phyloP scores from a whole-genome alignment of 2,888 invertebrate genomes.

The Steromphala cineraria region DNA sequence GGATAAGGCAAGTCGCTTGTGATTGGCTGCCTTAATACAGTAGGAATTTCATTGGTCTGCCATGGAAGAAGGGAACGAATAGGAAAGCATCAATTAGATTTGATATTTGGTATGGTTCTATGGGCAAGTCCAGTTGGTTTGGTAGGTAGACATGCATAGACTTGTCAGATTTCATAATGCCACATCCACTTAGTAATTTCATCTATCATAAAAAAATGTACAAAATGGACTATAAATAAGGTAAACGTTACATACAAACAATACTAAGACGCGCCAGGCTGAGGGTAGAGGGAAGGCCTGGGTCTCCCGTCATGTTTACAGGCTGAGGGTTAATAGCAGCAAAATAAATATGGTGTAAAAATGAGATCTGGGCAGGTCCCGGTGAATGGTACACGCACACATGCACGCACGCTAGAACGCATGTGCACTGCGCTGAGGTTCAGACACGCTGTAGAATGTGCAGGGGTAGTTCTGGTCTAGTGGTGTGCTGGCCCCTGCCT shows the following conservation, averaged over 20 bases:
- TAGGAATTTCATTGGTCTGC: constrained; percentile 8
- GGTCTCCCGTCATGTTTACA: neutral
- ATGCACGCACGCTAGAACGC: neutral
- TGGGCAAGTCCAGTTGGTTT: neutral
- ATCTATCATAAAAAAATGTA: neutral
- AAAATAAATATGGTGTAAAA: constrained; percentile 19
- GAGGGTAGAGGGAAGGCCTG: neutral
- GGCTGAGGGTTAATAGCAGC: neutral
- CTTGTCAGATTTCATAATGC: neutral
- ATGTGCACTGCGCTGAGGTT: neutral
- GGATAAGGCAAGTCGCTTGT: neutral
- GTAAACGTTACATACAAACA: constrained; percentile 9
- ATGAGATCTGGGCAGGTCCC: neutral
- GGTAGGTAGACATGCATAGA: constrained; percentile 3
- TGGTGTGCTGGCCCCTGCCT: constrained; percentile 2
- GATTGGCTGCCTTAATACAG: constrained; percentile 11
- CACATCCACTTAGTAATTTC: neutral
- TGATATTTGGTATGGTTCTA: neutral
- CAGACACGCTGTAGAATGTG: neutral
- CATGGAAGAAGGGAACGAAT: neutral
- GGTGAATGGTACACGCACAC: neutral
- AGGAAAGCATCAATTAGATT: neutral
- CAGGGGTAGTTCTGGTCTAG: neutral
- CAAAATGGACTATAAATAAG: constrained; percentile 1
- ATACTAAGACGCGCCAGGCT: neutral